Evolutionary conservation across 2,113 vertebrate species (phyloP), one percentile per base, ranked within the genome.

Genomic region (Gallinago undulata): DNA sequence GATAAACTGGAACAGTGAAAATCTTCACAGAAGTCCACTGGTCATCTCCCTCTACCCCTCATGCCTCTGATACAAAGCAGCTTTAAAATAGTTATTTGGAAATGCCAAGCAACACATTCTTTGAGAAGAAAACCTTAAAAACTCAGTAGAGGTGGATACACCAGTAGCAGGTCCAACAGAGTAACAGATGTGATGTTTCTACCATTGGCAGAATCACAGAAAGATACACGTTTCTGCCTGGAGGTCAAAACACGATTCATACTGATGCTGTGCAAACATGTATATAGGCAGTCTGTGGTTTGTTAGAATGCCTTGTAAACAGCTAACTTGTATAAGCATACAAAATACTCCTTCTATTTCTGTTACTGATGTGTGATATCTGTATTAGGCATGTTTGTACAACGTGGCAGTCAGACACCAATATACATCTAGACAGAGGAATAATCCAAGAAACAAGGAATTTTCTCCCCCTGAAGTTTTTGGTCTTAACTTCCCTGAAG

Each of bases 221-320:
- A 57, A 59, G n/a, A 39, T 5, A 15, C 14, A 68, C n/a, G 16
- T 33, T 12, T 64, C 24, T 63, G 48, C 23, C 28, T 16, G 19
- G 43, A 68, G 22, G 13, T 45, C 80, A 76, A 0, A 2, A 13
- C 19, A 6, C 0, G 5, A n/a, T 23, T 69, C 39, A 9, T 16
- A 25, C 3, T 5, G 48, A 11, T 33, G 43, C 59, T 83, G 37
- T 11, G 33, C 68, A 60, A 48, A 13, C 23, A 35, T 2, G 11
- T 2, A 0, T 14, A 64, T 1, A 25, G 41, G 5, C 28, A 43
- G 33, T 5, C 47, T 23, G 5, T 12, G 22, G 8, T 37, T 59
- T 35, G 30, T 27, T 33, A 47, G 24, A 1, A 3, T 15, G 4
- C 19, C 59, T 50, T 37, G 25, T 8, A 28, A 73, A 28, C 57